Conservation (phyloP, 1,140 invertebrate genomes). For the Leptoteleia sp. region DNA sequence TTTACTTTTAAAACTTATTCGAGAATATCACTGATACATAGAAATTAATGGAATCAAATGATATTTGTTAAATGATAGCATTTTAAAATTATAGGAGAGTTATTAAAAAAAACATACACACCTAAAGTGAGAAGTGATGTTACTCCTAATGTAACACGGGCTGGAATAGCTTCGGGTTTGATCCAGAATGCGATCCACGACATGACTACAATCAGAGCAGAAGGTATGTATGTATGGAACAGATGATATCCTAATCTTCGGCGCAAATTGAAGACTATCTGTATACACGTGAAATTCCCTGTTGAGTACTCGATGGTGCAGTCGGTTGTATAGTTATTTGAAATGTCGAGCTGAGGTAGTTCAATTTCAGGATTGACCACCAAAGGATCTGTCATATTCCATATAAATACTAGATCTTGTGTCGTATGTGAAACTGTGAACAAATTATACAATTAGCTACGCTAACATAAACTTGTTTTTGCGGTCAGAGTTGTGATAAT, state of each 20-base stretch:
- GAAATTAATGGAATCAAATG: too few species aligned
- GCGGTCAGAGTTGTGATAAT: too few species aligned
- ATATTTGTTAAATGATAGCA: too few species aligned
- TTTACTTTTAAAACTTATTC: too few species aligned
- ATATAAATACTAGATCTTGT: conserved; percentile 91
- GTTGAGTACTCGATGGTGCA: conserved; percentile 94
- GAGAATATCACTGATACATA: too few species aligned
- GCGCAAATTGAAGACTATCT: conserved; percentile 91
- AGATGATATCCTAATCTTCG: conserved; percentile 93
- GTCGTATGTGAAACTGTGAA: conserved; percentile 88
- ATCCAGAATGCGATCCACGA: conserved; percentile 97
- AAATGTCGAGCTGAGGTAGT: conserved; percentile 92
- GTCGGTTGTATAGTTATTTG: conserved; percentile 92
- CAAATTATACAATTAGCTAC: too few species aligned
- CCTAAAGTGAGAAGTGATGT: conserved; percentile 91
- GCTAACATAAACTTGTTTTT: too few species aligned
- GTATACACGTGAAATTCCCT: conserved; percentile 93
- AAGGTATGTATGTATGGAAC: conserved; percentile 95
- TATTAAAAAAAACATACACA: conserved; percentile 73
- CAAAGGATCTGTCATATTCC: conserved; percentile 93
- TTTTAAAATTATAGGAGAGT: too few species aligned
- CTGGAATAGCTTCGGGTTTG: conserved; percentile 93
- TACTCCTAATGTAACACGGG: conserved; percentile 89
- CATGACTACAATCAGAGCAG: conserved; percentile 94
- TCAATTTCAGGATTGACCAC: conserved; percentile 93